Evolutionary conservation across 1,140 invertebrate genomes (phyloP), one percentile per base, ranked within the genome.

Genomic region (Drosophila nasuta): DNA sequence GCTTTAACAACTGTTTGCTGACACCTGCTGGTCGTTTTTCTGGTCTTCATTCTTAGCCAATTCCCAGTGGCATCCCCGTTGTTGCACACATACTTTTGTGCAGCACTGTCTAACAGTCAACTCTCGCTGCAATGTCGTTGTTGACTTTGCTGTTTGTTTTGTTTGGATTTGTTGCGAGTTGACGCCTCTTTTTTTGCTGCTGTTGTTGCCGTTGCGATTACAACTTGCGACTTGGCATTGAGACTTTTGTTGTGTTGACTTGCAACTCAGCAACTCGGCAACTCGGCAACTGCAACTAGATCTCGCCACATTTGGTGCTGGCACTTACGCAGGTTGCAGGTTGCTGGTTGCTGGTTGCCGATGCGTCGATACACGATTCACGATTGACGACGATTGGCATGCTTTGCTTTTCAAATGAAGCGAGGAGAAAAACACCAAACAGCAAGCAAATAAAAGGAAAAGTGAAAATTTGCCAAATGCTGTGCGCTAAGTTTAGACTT

Each of bases 401-500:
- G 63, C 64, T 59, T 73, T 52, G 48, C 33, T 70, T 70, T 75
- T 75, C 30, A 75, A 28, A 45, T 30, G 38, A 38, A 64, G 28
- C n/a, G 10, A 57, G 20, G 20, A 60, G 60, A 64, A 59, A 67
- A 58, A 68, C n/a, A 25, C 20, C 20, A 33, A 46, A 25, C 30
- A 25, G 35, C 30, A 25, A 20, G 38, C 65, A 68, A 74, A 74
- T 74, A 74, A 74, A 74, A 74, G 82, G 86, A 86, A 86, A 86
- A 86, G 82, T 86, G 85, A 88, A 89, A 83, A 89, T 81, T 80
- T 56, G 63, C 78, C 76, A 83, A 89, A 74, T 72, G 67, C 66
- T 38, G 46, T 20, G 48, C 43, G 66, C 64, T 64, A 49, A 56
- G 41, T 48, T 46, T 30, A 10, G 2, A 30, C 51, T 45, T 17